Percentiles rank a stretch among this genome's conserved stretches.
phyloP scores from a whole-genome alignment of 2,888 invertebrate species.

The Drosophila merina region DNA sequence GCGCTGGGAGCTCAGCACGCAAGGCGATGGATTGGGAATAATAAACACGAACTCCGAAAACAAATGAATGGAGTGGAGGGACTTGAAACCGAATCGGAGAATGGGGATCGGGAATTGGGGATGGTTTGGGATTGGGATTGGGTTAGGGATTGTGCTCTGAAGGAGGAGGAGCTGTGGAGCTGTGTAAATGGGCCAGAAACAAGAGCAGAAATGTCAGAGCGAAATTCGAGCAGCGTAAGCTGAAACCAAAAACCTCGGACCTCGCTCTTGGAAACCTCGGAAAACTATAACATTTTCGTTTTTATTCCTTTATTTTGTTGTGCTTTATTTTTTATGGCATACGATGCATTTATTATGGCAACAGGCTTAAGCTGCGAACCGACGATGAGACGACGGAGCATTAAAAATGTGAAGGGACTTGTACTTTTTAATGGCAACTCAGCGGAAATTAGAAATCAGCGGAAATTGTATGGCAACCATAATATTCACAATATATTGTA shows the following conservation, averaged over 20 bases:
- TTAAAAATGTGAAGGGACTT: conserved; percentile 57
- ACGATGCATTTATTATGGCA: conserved; percentile 70
- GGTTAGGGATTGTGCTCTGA: background rate
- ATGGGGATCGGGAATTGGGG: conserved; percentile 15
- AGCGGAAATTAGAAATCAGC: conserved; percentile 76
- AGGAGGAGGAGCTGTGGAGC: conserved; percentile 9
- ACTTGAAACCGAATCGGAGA: conserved; percentile 6
- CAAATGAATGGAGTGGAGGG: conserved; percentile 14
- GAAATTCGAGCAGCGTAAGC: conserved; percentile 72
- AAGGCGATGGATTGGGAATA: conserved; percentile 54
- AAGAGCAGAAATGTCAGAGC: conserved; percentile 14
- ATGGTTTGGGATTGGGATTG: conserved; percentile 13
- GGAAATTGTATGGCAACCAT: conserved; percentile 67
- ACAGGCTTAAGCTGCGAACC: background rate
- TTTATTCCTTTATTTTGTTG: conserved; percentile 40
- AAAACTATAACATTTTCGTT: conserved; percentile 67
- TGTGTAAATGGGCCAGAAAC: conserved; percentile 7
- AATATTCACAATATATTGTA: conserved; percentile 37
- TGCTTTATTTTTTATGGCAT: conserved; percentile 70
- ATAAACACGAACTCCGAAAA: conserved; percentile 61
- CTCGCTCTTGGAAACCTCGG: conserved; percentile 38
- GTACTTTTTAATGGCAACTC: conserved; percentile 60
- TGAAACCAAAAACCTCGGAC: conserved; percentile 53
- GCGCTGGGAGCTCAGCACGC: conserved; percentile 51
- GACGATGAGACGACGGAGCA: conserved; percentile 26